These are phyloP conservation scores for Sarotherodon lohbergeri DNA, from an alignment of 2,113 vertebrate genomes.

Conservation along the genomic window DNA sequence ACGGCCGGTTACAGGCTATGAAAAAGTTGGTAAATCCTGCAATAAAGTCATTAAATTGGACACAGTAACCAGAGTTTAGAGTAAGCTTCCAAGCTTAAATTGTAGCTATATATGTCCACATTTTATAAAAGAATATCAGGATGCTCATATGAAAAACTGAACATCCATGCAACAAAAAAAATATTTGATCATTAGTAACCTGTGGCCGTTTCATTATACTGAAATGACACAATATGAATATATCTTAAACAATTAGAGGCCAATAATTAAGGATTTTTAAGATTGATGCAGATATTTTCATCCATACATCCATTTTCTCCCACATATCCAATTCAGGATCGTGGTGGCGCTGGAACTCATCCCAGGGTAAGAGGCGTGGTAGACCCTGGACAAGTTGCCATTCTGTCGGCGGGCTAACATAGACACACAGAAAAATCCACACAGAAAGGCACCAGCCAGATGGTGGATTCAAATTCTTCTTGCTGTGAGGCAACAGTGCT, in stretches of 20 bases:
- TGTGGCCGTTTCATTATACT: background rate
- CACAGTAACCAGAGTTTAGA: background rate
- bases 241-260: background rate
- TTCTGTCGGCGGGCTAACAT: accelerated
- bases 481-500: background rate
- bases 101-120: background rate
- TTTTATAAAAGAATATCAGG: background rate
- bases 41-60: background rate
- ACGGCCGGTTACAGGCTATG: background rate
- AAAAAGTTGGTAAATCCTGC: background rate
- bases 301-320: accelerated
- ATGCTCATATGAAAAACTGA: background rate
- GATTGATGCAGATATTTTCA: background rate
- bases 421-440: background rate
- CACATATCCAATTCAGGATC: background rate
- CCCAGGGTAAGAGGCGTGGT: background rate
- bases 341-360: background rate
- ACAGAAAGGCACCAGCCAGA: background rate
- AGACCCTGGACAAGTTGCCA: background rate
- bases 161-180: background rate
- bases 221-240: background rate
- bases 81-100: background rate
- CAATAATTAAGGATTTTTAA: background rate
- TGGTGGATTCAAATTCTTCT: background rate
- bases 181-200: background rate